Conservation (phyloP, 2,888 invertebrate genomes). For the Coelinius sp. region DNA sequence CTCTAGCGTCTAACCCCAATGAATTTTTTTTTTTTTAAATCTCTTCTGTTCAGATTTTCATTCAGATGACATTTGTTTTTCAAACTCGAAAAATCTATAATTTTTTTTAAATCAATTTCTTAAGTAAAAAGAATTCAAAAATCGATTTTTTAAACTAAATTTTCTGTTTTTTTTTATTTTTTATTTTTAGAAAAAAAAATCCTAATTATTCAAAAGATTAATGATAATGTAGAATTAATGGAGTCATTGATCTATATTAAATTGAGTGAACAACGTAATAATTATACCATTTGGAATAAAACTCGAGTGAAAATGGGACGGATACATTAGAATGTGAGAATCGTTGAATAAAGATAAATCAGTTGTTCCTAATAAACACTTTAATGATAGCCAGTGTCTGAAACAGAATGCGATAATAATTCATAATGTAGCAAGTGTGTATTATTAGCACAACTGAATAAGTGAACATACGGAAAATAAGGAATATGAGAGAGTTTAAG, state of each 20-base stretch:
- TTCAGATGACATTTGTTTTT: too few species aligned
- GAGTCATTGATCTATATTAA: too few species aligned
- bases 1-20: too few species aligned
- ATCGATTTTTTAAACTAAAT: too few species aligned
- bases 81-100: too few species aligned
- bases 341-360: slow-evolving; percentile 16
- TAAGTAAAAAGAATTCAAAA: too few species aligned
- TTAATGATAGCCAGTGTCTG: slow-evolving; percentile 22
- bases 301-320: background rate
- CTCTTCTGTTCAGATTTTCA: too few species aligned
- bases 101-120: too few species aligned
- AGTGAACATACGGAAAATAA: background rate
- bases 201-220: background rate
- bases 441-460: slow-evolving; percentile 11
- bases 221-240: background rate
- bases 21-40: too few species aligned
- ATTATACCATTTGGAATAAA: background rate
- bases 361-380: slow-evolving; percentile 10
- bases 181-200: too few species aligned
- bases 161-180: too few species aligned
- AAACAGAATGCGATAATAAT: slow-evolving; percentile 18
- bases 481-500: background rate
- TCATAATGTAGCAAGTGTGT: slow-evolving; percentile 17
- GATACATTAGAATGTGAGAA: slow-evolving; percentile 17
- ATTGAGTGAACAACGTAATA: background rate